Evolutionary conservation across 2,888 invertebrate genomes (phyloP).

Genomic region (Sycophila texana): DNA sequence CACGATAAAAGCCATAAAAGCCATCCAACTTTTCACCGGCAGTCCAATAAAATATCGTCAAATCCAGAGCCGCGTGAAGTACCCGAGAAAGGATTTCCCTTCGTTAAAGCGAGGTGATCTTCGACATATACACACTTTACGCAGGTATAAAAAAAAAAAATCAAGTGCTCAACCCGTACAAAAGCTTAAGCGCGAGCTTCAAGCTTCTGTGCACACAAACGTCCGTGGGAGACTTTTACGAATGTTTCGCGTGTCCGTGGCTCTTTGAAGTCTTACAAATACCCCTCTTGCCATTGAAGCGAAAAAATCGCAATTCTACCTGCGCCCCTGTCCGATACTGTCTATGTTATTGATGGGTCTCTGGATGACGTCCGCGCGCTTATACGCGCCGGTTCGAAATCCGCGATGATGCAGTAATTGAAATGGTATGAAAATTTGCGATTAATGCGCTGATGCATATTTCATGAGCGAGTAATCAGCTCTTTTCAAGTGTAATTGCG

Average conservation of each 20-base stretch:
- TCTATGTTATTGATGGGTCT: neutral
- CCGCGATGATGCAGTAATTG: neutral
- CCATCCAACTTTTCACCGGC: too few species aligned
- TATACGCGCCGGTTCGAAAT: neutral
- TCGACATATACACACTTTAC: neutral
- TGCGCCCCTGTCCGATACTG: neutral
- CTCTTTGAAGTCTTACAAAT: slow-evolving; percentile 44
- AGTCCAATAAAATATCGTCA: neutral
- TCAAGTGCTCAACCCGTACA: slow-evolving; percentile 19
- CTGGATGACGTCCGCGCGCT: neutral
- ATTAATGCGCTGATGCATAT: neutral
- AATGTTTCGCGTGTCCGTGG: neutral
- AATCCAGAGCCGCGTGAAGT: neutral
- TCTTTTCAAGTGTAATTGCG: neutral
- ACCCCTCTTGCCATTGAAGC: neutral
- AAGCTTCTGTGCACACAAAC: neutral
- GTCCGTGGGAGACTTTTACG: neutral
- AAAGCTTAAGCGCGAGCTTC: slow-evolving; percentile 13
- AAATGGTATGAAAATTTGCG: neutral
- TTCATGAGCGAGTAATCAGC: too few species aligned
- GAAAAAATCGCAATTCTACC: neutral
- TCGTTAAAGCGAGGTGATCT: neutral
- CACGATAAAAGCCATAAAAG: too few species aligned
- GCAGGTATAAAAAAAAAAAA: neutral
- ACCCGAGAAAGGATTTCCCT: neutral